Conservation (phyloP, 2,888 invertebrate species). For the Ectemnius cavifrons region DNA sequence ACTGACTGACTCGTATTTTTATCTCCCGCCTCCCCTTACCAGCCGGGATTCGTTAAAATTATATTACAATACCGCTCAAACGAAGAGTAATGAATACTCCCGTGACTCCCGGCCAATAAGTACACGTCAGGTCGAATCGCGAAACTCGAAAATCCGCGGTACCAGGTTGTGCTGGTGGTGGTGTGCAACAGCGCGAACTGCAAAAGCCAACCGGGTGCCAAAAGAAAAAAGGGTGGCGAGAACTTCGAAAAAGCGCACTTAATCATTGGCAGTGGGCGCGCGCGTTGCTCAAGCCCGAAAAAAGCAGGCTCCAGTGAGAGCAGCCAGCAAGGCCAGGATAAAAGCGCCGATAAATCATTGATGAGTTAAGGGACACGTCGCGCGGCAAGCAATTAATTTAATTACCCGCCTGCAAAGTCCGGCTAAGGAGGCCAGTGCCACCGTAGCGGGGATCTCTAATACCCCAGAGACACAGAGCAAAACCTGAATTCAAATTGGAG, state of each 20-base stretch:
- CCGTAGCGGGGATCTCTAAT: neutral
- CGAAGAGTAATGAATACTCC: slow-evolving; percentile 57
- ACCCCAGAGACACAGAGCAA: neutral
- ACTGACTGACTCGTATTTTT: slow-evolving; percentile 48
- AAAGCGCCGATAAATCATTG: slow-evolving; percentile 9
- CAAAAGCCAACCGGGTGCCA: neutral
- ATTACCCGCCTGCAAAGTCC: slow-evolving; percentile 4
- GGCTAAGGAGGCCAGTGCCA: neutral
- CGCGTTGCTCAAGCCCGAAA: neutral
- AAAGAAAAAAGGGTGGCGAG: neutral
- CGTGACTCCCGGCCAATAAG: slow-evolving; percentile 26
- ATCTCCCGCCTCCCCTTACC: slow-evolving; percentile 39
- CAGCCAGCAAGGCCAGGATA: neutral
- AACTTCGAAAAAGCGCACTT: neutral
- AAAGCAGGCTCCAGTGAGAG: too few relatives aligned
- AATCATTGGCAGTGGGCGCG: slow-evolving; percentile 5
- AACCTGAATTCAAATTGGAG: slow-evolving; percentile 29
- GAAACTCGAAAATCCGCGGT: slow-evolving; percentile 10
- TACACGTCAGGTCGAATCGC: slow-evolving; percentile 26
- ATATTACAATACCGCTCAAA: slow-evolving; percentile 60
- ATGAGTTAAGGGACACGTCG: slow-evolving; percentile 10
- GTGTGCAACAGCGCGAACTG: neutral
- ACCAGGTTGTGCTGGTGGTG: neutral
- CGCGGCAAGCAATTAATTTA: slow-evolving; percentile 8
- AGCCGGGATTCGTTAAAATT: slow-evolving; percentile 55